A percentile compares a stretch with the other conserved stretches of the same genome.
phyloP scores from a whole-genome alignment of 2,888 invertebrate genomes.

The Bimastos eiseni region DNA sequence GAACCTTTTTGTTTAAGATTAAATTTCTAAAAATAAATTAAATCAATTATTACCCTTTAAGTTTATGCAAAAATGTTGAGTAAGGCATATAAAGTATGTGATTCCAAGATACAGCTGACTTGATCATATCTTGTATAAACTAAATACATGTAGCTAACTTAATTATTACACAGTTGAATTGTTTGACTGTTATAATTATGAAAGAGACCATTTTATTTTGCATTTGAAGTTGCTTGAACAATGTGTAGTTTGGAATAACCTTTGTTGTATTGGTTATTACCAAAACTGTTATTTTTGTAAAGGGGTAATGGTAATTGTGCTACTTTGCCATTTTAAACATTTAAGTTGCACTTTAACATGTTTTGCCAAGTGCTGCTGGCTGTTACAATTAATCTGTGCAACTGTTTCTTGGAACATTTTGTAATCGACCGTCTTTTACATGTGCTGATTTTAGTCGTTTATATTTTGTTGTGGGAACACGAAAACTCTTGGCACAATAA shows the following conservation, averaged over 20 bases:
- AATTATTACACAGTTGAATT: not conserved
- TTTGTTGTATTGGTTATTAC: not conserved
- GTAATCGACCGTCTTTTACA: not conserved
- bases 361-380: not conserved
- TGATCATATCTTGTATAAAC: not conserved
- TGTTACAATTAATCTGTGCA: not conserved
- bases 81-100: not conserved
- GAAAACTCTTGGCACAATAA: not conserved
- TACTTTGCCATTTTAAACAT: slow-evolving; percentile 5
- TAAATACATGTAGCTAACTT: not conserved
- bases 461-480: not conserved
- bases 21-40: not conserved
- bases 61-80: not conserved
- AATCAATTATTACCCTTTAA: not conserved
- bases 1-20: not conserved
- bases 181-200: not conserved
- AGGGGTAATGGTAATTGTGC: not conserved
- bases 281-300: not conserved
- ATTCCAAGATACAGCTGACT: not conserved
- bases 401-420: not conserved
- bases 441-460: not conserved
- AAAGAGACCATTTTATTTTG: not conserved
- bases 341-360: not conserved
- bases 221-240: not conserved
- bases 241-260: not conserved